Percentiles rank a stretch among this genome's conserved stretches.
These are phyloP conservation scores for Acanthosepion esculentum DNA, from an alignment of 2,888 invertebrate genomes.

Conservation along the genomic window DNA sequence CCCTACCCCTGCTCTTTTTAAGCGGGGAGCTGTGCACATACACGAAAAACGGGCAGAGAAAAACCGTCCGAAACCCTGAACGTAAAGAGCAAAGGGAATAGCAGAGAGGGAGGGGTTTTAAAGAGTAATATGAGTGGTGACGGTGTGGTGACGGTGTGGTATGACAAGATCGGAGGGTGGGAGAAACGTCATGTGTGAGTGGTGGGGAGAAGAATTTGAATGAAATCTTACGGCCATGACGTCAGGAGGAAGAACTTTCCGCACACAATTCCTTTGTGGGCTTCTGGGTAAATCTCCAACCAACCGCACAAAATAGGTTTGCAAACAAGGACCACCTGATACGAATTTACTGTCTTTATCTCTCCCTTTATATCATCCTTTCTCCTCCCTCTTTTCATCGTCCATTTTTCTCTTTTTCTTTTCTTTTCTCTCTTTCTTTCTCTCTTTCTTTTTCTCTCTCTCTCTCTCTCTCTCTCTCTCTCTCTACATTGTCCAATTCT, in stretches of 20 bases:
- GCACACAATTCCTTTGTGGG: background rate
- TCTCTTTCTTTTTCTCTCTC: background rate
- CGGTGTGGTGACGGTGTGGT: constrained; percentile 45
- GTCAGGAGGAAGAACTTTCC: background rate
- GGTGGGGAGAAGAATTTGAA: background rate
- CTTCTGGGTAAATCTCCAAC: background rate
- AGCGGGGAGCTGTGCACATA: background rate
- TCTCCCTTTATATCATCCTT: too few relatives aligned
- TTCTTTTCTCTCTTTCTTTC: background rate
- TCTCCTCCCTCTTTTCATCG: too few relatives aligned
- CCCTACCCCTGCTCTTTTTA: constrained; percentile 25
- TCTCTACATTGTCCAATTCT: background rate
- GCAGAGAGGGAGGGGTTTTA: background rate
- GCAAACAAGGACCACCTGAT: constrained; percentile 36
- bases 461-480: background rate
- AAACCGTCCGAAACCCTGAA: background rate
- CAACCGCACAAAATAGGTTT: background rate
- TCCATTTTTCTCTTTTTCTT: background rate
- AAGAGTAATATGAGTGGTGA: background rate
- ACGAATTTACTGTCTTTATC: constrained; percentile 44
- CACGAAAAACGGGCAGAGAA: background rate
- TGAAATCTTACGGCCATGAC: background rate
- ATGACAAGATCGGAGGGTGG: constrained; percentile 41
- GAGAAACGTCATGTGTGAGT: constrained; percentile 34
- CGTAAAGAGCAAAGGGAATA: background rate